Evolutionary conservation across 2,113 vertebrate genomes (phyloP), one percentile per base, ranked within the genome.

Genomic region (Drymodes brunneopygia): DNA sequence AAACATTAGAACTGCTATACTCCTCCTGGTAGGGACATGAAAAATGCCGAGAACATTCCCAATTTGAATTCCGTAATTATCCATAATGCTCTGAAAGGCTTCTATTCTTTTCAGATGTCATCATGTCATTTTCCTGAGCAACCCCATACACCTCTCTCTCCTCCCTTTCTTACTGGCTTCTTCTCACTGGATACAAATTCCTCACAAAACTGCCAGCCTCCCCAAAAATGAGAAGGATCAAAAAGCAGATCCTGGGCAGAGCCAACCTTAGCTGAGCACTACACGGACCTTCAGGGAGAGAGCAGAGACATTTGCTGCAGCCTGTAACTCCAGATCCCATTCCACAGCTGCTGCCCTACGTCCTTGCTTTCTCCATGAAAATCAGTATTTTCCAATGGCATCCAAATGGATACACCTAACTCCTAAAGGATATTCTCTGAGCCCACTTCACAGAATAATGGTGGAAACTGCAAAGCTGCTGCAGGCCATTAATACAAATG

Each of bases 1-100:
- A 98, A 98, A 98, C 93, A 97, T 98, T 97, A 96, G 98, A 89
- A 35, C 67, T 56, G 86, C 81, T 80, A 35, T 40, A 28, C 87
- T 96, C 51, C 86, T 97, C 85, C 90, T 91, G 74, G 80, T 4
- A 97, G 81, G 74, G 90, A 90, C 81, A 97, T 98, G 97, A 98
- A 97, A 98, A 97, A 97, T 95, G 95, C 93, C 97, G 88, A 82
- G 94, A 94, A 88, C 73, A 86, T 84, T 97, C 97, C 96, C 95
- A 96, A 86, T 92, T 94, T 95, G 89, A 97, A 96, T 95, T 95
- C 90, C 58, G 44, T 90, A 94, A 82, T 74, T 82, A 94, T 81
- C 95, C 83, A 27, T 67, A 95, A 88, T 6, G 25, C 87, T 95
- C 83, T 96, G 73, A 86, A 72, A 97, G 70, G 29, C 60, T 91